phyloP scores from a whole-genome alignment of 2,113 vertebrate species.

The Coptodon rendalli region DNA sequence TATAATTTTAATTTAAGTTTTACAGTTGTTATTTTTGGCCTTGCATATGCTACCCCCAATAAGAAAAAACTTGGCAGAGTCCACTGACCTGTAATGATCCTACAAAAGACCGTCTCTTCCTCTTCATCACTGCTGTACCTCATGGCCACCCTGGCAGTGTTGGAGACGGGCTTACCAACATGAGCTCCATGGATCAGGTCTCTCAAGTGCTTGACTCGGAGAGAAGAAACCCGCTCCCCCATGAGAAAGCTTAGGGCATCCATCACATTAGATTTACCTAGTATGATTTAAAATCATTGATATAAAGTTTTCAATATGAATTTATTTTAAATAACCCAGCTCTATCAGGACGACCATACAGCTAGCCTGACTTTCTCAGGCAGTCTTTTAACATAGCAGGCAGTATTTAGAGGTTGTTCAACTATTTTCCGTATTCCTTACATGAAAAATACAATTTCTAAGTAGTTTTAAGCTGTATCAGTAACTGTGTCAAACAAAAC shows the following conservation, averaged over 20 bases:
- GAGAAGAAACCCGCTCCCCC: constrained; percentile 76
- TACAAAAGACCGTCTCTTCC: constrained; percentile 74
- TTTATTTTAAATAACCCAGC: constrained; percentile 81
- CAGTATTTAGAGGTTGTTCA: not conserved
- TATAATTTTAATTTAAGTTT: not conserved
- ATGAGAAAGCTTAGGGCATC: constrained; percentile 91
- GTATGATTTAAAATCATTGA: not conserved
- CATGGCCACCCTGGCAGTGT: constrained; percentile 77
- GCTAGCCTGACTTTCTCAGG: not conserved
- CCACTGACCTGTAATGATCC: constrained; percentile 76
- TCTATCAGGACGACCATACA: not conserved
- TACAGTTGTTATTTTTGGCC: not conserved
- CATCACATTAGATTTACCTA: constrained; percentile 96
- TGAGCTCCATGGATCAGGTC: constrained; percentile 91
- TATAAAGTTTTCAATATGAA: constrained; percentile 84
- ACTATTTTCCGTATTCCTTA: not conserved
- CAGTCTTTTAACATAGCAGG: not conserved
- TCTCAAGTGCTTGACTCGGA: constrained; percentile 80
- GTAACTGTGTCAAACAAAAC: not conserved
- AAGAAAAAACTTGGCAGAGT: not conserved
- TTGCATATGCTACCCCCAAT: not conserved
- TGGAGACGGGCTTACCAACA: constrained; percentile 77
- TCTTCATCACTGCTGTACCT: constrained; percentile 74
- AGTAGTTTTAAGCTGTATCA: not conserved
- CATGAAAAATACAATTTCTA: not conserved